Conservation (phyloP, 2,113 vertebrate genomes). For the Coregonus clupeaformis region DNA sequence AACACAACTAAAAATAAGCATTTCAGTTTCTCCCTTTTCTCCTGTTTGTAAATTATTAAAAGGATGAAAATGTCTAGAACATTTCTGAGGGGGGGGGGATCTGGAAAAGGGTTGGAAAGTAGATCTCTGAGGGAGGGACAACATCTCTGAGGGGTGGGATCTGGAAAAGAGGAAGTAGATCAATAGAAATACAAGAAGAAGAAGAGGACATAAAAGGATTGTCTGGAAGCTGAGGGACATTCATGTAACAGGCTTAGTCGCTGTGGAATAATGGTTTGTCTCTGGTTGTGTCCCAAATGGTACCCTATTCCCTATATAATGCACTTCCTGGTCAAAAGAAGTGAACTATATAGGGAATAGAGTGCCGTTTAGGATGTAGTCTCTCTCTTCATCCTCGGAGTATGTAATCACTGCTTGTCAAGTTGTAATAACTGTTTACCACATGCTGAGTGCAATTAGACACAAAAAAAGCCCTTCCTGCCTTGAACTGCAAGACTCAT, state of each 20-base stretch:
- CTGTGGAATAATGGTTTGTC: conserved; percentile 24
- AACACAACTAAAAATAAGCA: conserved; percentile 75
- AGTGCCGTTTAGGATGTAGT: not conserved
- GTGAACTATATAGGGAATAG: not conserved
- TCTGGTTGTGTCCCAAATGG: not conserved
- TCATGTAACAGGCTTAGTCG: conserved; percentile 41
- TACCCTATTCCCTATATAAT: too few relatives aligned
- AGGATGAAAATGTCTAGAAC: conserved; percentile 50
- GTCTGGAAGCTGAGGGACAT: conserved; percentile 38
- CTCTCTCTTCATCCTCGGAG: conserved; percentile 7
- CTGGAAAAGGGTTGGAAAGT: too few relatives aligned
- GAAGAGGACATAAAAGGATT: conserved; percentile 39
- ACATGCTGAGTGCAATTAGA: conserved; percentile 72
- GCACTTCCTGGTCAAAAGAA: too few relatives aligned
- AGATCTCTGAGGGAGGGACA: too few relatives aligned
- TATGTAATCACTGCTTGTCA: conserved; percentile 62
- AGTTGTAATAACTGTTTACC: conserved; percentile 70
- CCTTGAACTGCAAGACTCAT: conserved; percentile 40
- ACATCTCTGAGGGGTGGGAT: too few relatives aligned
- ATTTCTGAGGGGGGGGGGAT: conserved; percentile 32
- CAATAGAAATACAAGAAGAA: conserved; percentile 52
- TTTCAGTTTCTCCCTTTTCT: conserved; percentile 26
- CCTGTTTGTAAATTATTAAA: conserved; percentile 75
- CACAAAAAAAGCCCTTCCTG: conserved; percentile 26
- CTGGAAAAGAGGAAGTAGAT: conserved; percentile 46